Base-by-base conservation (phyloP, 2,888 invertebrate species). In the Limulus polyphemus region DNA sequence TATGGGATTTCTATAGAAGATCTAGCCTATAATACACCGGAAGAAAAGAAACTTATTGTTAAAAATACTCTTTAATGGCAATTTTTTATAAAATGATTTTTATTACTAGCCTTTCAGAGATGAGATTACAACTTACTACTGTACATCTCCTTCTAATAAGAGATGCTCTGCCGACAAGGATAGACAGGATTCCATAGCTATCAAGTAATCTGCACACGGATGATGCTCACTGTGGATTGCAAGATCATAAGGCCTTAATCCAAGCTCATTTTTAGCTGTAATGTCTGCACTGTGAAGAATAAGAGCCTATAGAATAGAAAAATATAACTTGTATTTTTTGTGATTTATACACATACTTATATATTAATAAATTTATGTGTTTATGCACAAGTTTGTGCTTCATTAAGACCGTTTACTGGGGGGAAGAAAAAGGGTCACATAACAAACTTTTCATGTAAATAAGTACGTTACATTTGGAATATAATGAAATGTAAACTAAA, bases 241-340 rank as follows among this genome's bases (percentile, higher is more conserved):
- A 56, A 72, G 64, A 57, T 74, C 73, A 62, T 69, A 69, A 10
- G 74, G 71, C 65, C 72, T 74, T 61, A 72, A 69, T 2, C 74
- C 72, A 64, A 71, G 65, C 62, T 73, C 73, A 67, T 74, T 74
- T 70, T 72, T 69, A 9, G 68, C 59, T 16, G 65, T 66, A 11
- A 69, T 57, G 56, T 65, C 66, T 17, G 65, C 65, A 51, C 62
- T 60, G 57, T 67, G 67, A 52, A 62, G 65, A 5, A 67, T 60
- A 49, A 69, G 58, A 10, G 64, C 64, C 64, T 64, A n/a, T 47
- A 32, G 7, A 32, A 1, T 7, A 32, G 32, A 32, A 32, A 32
- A 2, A 32, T 32, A 32, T 32, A 32, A 32, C 32, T 7, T 32
- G 32, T 32, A 17, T 12, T 56, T 56, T 56, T 14, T 14, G 2